Base-by-base conservation (phyloP, 2,113 vertebrate species). In the Sus scrofa region DNA sequence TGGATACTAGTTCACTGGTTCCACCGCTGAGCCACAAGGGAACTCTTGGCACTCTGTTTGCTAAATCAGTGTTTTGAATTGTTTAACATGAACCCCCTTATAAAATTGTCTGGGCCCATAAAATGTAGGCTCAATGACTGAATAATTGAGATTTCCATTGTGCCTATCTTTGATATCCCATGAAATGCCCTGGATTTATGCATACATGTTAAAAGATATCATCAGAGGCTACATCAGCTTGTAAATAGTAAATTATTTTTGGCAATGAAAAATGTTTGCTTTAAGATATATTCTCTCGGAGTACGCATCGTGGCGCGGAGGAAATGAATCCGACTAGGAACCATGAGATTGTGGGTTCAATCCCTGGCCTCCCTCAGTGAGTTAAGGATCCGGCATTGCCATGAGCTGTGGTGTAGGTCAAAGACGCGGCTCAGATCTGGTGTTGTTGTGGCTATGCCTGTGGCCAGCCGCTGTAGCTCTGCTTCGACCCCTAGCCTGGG, bases 191-290 rank as follows among this genome's bases (percentile, higher is more conserved):
- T 24, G 9, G 32, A 16, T 92, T 86, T 86, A 44, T 86, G 19
- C n/a, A 34, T 44, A 12, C 60, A 44, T 30, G 9, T 54, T 63
- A 83, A 82, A 39, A 39, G n/a, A 39, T 63, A 27, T 71, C 20
- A 71, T 78, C 22, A 58, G 92, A 71, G 4, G 8, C 9, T 65
- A 32, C 30, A 44, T 81, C 63, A 93, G 19, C 27, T 78, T 84
- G 86, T 52, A 86, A 63, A 30, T 50, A 85, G 71, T 90, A 81
- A 73, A 73, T 78, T 71, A 30, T 73, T 86, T 50, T 88, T 65
- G n/a, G 18, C 37, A 2, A n/a, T 84, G 44, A 73, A 50, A 26
- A 86, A 62, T 85, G 79, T 86, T 73, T 85, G 22, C 24, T 90
- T 44, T 86, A 71, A 89, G 22, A 65, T 86, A 22, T 85, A 6